Evolutionary conservation across 2,888 invertebrate species (phyloP).

Genomic region (Monoplex corrugatus): DNA sequence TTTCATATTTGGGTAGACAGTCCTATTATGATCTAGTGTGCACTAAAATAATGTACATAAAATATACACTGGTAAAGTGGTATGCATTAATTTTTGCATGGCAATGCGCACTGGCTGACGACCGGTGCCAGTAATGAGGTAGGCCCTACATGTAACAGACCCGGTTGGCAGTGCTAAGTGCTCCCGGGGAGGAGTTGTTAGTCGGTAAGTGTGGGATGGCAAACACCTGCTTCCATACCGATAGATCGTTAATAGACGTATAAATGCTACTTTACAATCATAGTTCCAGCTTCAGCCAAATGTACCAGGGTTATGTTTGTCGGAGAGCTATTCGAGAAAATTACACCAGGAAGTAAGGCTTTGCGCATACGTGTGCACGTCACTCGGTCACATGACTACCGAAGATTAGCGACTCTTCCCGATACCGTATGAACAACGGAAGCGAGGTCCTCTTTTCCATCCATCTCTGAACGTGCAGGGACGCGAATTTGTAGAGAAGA

Average conservation of each 20-base stretch:
- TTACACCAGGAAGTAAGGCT: background rate
- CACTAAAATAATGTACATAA: no score
- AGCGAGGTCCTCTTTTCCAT: background rate
- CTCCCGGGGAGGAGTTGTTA: no score
- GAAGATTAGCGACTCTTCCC: constrained; percentile 40
- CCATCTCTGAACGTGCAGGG: background rate
- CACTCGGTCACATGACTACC: background rate
- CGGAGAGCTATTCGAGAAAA: background rate
- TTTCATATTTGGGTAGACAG: no score
- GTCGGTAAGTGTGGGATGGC: background rate
- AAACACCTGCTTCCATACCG: background rate
- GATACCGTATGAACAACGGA: background rate
- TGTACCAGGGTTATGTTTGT: no score
- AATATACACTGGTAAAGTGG: no score
- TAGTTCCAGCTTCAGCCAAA: background rate
- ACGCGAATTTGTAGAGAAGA: constrained; percentile 8
- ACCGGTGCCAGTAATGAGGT: no score
- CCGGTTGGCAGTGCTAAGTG: no score
- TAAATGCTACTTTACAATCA: background rate
- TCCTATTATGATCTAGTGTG: no score
- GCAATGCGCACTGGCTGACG: no score
- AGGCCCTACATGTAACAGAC: no score
- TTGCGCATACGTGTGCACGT: background rate
- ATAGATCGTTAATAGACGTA: background rate
- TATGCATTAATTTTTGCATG: no score